Percentiles rank a stretch among this genome's conserved stretches.
phyloP scores from a whole-genome alignment of 2,113 vertebrate genomes.

The Corythaeola cristata region DNA sequence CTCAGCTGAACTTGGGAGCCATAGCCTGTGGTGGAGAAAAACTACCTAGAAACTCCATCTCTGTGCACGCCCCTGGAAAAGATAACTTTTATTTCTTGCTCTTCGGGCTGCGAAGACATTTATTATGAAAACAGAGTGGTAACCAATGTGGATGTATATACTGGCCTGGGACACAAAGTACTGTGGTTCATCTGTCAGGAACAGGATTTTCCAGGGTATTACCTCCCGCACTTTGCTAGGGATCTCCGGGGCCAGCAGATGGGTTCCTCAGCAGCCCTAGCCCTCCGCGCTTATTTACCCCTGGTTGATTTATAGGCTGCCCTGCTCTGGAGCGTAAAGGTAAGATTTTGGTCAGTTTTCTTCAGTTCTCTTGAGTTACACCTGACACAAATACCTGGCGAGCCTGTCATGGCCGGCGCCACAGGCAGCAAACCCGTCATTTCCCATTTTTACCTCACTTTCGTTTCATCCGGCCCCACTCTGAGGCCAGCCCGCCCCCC shows the following conservation, averaged over 20 bases:
- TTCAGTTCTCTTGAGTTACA: fast-evolving
- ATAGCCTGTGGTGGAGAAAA: fast-evolving
- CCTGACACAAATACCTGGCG: no score
- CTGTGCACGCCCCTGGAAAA: fast-evolving
- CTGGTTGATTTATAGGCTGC: fast-evolving
- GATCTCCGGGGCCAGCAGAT: background rate
- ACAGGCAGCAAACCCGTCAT: no score
- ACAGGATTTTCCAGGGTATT: fast-evolving
- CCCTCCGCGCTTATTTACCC: fast-evolving
- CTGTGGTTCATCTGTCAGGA: fast-evolving
- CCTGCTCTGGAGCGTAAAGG: fast-evolving
- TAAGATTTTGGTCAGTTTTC: background rate
- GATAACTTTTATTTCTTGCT: fast-evolving
- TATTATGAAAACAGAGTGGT: fast-evolving
- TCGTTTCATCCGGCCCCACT: no score
- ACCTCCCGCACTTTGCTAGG: fast-evolving
- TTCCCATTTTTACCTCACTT: background rate
- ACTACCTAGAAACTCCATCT: no score
- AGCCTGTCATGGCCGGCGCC: fast-evolving
- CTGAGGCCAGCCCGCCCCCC: no score
- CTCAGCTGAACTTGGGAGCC: background rate
- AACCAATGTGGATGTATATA: fast-evolving
- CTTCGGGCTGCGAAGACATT: background rate
- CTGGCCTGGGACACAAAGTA: fast-evolving
- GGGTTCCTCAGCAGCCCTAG: background rate